Base-by-base conservation (phyloP, 1,140 invertebrate genomes). In the Galendromus occidentalis region DNA sequence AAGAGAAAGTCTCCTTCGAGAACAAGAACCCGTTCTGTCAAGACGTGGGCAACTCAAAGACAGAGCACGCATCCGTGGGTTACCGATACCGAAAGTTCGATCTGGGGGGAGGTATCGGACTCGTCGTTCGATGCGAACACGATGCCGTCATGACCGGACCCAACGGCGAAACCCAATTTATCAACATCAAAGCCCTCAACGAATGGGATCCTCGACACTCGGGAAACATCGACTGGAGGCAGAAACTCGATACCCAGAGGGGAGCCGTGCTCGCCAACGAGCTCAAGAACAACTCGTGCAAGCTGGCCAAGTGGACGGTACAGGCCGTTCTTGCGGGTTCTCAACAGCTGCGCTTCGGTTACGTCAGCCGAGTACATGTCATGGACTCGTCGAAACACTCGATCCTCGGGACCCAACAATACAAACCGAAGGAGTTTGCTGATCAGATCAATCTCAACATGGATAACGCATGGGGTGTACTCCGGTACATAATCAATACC, bases 401-500 rank as follows among this genome's bases (percentile, higher is more conserved):
- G 14, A 96, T 99, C 68, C 79, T 99, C 41, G 94, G 94, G 29
- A 98, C 92, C 4, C 94, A 98, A 76, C 94, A 98, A 75, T 98
- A 95, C 76, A 95, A 94, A 73, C 96, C 96, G 1, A 85, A 87
- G 71, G 95, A 98, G 78, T 99, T 98, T 77, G 94, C 94, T 7
- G 90, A 87, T 2, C 95, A 99, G 78, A 98, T 98, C 71, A 98
- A 95, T 79, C 77, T 99, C 68, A 98, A 94, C 73, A 94, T 99
- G 91, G 96, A 98, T 74, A 99, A 98, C 76, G 92, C 88, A 1
- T 99, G 95, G 95, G 96, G 94, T 67, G 90, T 99, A 64, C 77
- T 99, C n/a, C 82, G 94, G 5, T 98, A 92, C 74, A 94, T 99
- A 69, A 88, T 98, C 72, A 94, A 99, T 74, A 86, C 94, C 67